Base-by-base conservation (phyloP, 2,113 vertebrate species). In the Rhea americana region DNA sequence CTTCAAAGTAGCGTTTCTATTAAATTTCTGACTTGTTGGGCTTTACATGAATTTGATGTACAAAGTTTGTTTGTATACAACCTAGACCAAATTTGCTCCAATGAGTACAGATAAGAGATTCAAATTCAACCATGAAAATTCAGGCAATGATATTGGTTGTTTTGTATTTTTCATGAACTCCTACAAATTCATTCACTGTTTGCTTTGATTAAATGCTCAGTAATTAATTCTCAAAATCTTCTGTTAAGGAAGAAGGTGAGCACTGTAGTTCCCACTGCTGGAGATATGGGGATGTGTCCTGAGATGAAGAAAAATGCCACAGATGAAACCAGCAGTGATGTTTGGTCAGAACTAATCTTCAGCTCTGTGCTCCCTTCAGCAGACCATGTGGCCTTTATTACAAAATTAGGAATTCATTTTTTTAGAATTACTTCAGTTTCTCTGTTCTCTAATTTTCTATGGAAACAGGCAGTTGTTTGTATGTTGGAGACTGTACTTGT, bases 391-490 rank as follows among this genome's bases (percentile, higher is more conserved):
- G 82, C 76, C 91, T 93, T 78, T 86, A 91, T 94, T 96, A 93
- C 35, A 93, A 86, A 93, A 90, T 43, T 73, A 86, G 80, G 70
- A 67, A 82, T 87, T 92, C 25, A 25, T 88, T 88, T 93, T 89
- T 93, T 74, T 18, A 43, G 37, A 53, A 41, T 88, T 81, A 84
- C 45, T 96, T 91, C 86, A 58, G 81, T 89, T 89, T 84, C 66
- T 75, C 72, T 85, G 66, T 83, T 77, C 85, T 48, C 74, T 89
- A 30, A 4, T 70, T 94, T 89, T 84, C 93, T 95, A 56, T 92
- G 89, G 92, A 93, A 91, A 89, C 86, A 84, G 53, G 6, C 72
- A 8, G 73, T 72, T 95, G 91, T 91, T 95, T 95, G 80, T 83
- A 21, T 66, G 9, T 50, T 71, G 76, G 65, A 78, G 80, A 65